A percentile compares a stretch with the other conserved stretches of the same genome.
Conservation (phyloP, 2,797 vertebrate species). For the Onychomys torridus region DNA sequence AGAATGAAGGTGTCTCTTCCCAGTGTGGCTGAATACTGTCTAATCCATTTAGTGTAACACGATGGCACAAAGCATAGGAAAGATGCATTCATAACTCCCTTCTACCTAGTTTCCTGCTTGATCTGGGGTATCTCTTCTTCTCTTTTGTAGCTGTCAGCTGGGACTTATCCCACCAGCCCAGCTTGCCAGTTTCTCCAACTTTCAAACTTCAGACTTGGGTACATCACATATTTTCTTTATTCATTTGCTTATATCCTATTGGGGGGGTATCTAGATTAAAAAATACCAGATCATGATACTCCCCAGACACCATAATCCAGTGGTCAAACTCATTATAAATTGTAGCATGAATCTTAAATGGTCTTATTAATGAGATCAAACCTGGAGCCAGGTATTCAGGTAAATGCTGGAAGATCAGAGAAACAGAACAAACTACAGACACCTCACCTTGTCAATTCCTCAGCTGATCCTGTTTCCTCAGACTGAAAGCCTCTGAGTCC, state of each 20-base stretch:
- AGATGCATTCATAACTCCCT: too few relatives aligned
- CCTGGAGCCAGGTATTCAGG: too few relatives aligned
- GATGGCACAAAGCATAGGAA: neutral
- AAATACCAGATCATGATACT: neutral
- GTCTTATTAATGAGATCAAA: too few relatives aligned
- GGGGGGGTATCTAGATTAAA: neutral
- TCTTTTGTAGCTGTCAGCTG: neutral
- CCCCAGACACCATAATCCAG: neutral
- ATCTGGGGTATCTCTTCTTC: fast-evolving
- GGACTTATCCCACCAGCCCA: neutral
- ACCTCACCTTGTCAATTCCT: too few relatives aligned
- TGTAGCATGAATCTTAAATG: too few relatives aligned
- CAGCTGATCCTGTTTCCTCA: too few relatives aligned
- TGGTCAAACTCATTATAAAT: neutral
- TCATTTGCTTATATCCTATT: neutral
- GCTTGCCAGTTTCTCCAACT: neutral
- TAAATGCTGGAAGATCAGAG: too few relatives aligned
- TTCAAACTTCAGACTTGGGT: neutral
- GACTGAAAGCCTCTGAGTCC: too few relatives aligned
- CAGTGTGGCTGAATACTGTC: neutral
- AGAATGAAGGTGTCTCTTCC: neutral
- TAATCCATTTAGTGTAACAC: too few relatives aligned
- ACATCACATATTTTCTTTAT: neutral
- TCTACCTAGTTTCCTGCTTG: neutral
- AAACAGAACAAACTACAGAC: too few relatives aligned